Evolutionary conservation across 2,113 vertebrate species (phyloP), one percentile per base, ranked within the genome.

Genomic region (Psilopsiagon aurifrons): DNA sequence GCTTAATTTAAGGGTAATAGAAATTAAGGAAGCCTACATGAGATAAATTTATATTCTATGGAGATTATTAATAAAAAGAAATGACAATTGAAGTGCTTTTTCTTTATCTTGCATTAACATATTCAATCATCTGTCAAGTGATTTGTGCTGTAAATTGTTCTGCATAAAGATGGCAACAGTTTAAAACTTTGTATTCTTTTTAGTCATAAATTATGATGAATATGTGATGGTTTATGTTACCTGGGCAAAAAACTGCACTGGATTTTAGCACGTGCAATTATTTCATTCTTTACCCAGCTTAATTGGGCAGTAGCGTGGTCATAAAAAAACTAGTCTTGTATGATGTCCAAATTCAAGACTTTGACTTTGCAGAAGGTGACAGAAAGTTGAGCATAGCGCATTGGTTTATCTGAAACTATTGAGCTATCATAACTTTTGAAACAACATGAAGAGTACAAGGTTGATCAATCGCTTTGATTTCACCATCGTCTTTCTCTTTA

Each of bases 1-100:
- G 47, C 49, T 97, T 93, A 79, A 54, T 94, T 94, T 92, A 46
- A 92, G 90, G 62, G 37, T 78, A 95, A 95, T 68, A 92, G 63
- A 86, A 92, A 91, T 49, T 33, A 81, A 83, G 90, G 69, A 88
- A 88, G 44, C 20, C 25, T 90, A 33, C 10, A 25, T 47, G 14
- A 96, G 71, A 70, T 91, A 93, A 92, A 92, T 82, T 49, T 85
- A 15, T 47, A 46, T 27, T 92, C 89, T 81, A 3, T 82, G 49
- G 62, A 82, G 46, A 82, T 70, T 37, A 57, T 71, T 92, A 71
- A 28, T 90, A 81, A 83, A 73, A 47, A 70, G 7, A 93, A 97
- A 81, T 77, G 9, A 41, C 33, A 73, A 60, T 11, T 37, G 82
- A 90, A 31, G 39, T 31, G 7, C 29, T 11, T 67, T 37, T 62